These are phyloP conservation scores for Apeltes quadracus DNA, from an alignment of 2,113 vertebrate genomes.

Conservation along the genomic window DNA sequence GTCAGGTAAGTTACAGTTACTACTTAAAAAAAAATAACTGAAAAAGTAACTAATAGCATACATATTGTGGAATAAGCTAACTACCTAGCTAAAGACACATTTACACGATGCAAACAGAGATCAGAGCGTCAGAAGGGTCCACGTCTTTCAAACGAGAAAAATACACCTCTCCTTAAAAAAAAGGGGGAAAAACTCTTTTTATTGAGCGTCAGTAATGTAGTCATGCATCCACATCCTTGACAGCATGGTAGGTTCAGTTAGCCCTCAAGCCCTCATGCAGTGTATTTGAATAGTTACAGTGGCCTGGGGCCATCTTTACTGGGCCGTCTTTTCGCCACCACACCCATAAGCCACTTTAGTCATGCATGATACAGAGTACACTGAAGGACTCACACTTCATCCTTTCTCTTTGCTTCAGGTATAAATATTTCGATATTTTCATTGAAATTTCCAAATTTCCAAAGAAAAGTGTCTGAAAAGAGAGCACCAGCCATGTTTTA, in stretches of 20 bases:
- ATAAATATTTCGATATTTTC: slow-evolving; percentile 21
- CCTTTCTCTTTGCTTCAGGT: background rate
- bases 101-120: too few relatives aligned
- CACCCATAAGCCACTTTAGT: slow-evolving; percentile 7
- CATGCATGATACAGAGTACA: background rate
- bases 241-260: slow-evolving; percentile 31
- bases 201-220: background rate
- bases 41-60: too few relatives aligned
- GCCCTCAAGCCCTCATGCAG: background rate
- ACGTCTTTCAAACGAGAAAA: background rate
- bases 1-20: too few relatives aligned
- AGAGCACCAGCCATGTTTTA: too few relatives aligned
- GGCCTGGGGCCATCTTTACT: slow-evolving; percentile 26
- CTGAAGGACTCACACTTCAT: background rate
- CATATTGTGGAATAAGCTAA: too few relatives aligned
- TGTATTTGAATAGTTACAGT: slow-evolving; percentile 43
- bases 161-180: background rate
- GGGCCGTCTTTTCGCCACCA: slow-evolving; percentile 8
- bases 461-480: background rate
- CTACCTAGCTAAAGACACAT: background rate
- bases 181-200: background rate
- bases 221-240: background rate
- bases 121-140: background rate
- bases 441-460: background rate
- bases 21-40: too few relatives aligned